Base-by-base conservation (phyloP, 2,888 invertebrate genomes). In the Neoascia interrupta region DNA sequence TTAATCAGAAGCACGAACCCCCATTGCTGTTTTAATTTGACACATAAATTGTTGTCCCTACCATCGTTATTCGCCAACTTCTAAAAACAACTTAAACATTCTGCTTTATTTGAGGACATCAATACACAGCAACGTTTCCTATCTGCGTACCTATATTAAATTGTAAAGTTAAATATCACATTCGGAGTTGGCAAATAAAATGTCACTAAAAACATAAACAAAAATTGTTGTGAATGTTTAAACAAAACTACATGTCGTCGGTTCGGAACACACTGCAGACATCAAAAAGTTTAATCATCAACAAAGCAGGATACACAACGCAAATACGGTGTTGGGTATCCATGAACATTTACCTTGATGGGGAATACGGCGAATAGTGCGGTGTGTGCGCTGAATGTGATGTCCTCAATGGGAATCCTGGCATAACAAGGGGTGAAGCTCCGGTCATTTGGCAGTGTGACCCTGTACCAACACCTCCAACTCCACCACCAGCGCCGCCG, bases 301-400 rank as follows among this genome's bases (percentile, higher is more conserved):
- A 26, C 26, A 26, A 26, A 26, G 8, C 26, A n/a, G 13, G 1
- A 69, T n/a, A 54, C 21, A 61, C 19, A 28, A 47, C 8, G 5
- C 23, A 37, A 13, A 5, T 28, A 34, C n/a, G n/a, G 21, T 45
- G 4, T 26, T 23, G n/a, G 5, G 11, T 10, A 10, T 11, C 16
- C 13, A 66, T 16, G 1, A 26, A 16, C 34, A 49, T 39, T 84
- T 86, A 89, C 89, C 96, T 93, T 88, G 96, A 96, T 88, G 96
- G 96, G 85, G 96, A 96, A 91, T 96, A 96, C 82, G 96, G 95
- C 88, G 95, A 95, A 85, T 96, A 95, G 89, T 95, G 95, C 84
- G 94, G 94, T 87, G 94, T 93, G 85, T 91, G 90, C 82, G 91
- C 90, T 86, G 90, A 89, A 86, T 90, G 90, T 84, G 91, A 90